Percentiles rank a stretch among this genome's conserved stretches.
Conservation (phyloP, 1,140 invertebrate genomes). For the Pseudomyrmex dendroicus region DNA sequence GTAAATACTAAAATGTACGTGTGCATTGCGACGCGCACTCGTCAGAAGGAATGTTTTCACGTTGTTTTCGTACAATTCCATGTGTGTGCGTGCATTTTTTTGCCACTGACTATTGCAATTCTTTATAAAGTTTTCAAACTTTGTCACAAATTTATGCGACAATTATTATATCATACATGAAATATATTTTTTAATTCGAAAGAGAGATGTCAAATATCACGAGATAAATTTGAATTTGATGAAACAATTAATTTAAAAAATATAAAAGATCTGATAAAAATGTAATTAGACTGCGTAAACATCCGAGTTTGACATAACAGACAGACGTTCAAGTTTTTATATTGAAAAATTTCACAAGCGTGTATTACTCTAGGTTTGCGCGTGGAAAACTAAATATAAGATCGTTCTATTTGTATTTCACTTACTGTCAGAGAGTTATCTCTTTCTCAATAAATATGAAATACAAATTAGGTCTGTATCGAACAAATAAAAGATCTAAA, state of each 20-base stretch:
- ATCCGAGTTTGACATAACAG: too few relatives aligned
- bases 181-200: not conserved
- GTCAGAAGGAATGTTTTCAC: not conserved
- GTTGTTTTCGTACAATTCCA: not conserved
- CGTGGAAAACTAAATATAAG: not conserved
- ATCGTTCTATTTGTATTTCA: conserved; percentile 3
- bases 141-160: not conserved
- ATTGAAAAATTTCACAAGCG: not conserved
- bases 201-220: not conserved
- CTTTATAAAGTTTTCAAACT: too few relatives aligned
- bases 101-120: not conserved
- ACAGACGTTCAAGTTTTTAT: too few relatives aligned
- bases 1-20: conserved; percentile 30
- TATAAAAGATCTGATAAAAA: too few relatives aligned
- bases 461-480: too few relatives aligned
- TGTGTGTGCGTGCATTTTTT: not conserved
- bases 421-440: not conserved
- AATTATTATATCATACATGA: not conserved
- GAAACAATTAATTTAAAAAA: too few relatives aligned
- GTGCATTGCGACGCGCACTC: conserved; percentile 2
- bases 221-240: not conserved
- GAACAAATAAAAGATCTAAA: too few relatives aligned
- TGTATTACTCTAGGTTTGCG: not conserved
- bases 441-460: too few relatives aligned
- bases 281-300: too few relatives aligned